Evolutionary conservation across 2,888 invertebrate species (phyloP).

Genomic region (Ochlodes sylvanus): DNA sequence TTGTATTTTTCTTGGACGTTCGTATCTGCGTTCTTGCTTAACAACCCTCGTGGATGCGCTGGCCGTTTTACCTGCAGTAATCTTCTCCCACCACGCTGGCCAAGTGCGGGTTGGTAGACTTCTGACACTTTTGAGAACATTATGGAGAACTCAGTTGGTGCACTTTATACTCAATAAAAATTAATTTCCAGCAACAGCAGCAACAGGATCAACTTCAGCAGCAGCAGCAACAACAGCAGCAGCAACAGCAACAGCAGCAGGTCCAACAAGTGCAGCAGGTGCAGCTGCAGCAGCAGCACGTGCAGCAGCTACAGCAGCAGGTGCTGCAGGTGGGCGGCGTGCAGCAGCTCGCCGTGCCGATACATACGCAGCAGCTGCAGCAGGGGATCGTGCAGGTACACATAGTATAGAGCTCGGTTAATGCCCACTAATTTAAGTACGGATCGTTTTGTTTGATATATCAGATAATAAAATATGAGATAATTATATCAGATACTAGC

Average conservation of each 20-base stretch:
- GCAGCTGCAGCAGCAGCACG: constrained; percentile 45
- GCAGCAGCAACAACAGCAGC: constrained; percentile 53
- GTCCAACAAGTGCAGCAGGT: constrained; percentile 51
- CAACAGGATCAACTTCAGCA: constrained; percentile 56
- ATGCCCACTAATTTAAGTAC: neutral
- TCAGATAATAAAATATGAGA: too few species aligned
- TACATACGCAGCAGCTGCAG: constrained; percentile 69
- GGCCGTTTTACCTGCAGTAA: too few species aligned
- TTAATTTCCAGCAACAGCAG: constrained; percentile 49
- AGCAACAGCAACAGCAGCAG: constrained; percentile 55
- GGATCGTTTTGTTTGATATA: too few species aligned
- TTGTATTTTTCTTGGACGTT: too few species aligned
- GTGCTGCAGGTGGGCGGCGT: constrained; percentile 76
- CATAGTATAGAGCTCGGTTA: neutral
- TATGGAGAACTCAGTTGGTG: too few species aligned
- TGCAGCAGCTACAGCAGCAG: constrained; percentile 67
- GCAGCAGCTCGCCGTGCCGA: constrained; percentile 74
- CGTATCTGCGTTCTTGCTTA: too few species aligned
- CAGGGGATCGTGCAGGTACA: constrained; percentile 68
- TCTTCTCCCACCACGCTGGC: too few species aligned
- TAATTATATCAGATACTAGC: too few species aligned
- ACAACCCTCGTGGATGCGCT: too few species aligned
- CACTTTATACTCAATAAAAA: too few species aligned
- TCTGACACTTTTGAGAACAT: too few species aligned
- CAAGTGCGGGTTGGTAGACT: too few species aligned